These are phyloP conservation scores for Leguminivora glycinivorella DNA, from an alignment of 1,140 invertebrate genomes.

Conservation along the genomic window DNA sequence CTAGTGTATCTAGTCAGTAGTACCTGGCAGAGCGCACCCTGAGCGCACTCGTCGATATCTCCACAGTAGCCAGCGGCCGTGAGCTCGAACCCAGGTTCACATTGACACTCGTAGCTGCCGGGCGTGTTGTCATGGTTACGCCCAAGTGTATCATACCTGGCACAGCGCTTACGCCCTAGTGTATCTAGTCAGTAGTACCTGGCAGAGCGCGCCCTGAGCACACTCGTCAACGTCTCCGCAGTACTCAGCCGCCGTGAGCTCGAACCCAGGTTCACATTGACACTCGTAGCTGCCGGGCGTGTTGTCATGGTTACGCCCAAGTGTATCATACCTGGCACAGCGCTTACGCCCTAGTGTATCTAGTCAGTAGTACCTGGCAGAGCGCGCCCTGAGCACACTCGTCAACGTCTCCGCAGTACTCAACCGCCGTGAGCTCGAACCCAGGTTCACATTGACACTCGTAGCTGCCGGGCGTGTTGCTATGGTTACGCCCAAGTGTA, in stretches of 20 bases:
- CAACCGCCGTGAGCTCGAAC: constrained; percentile 85
- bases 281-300: constrained; percentile 88
- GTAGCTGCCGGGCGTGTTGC: constrained; percentile 85
- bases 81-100: constrained; percentile 86
- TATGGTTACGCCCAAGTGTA: no score
- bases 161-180: no score
- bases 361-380: no score
- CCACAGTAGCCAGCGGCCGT: constrained; percentile 88
- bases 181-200: no score
- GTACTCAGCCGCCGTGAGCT: constrained; percentile 85
- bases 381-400: constrained; percentile 91
- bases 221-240: constrained; percentile 92
- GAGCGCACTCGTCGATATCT: constrained; percentile 89
- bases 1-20: no score
- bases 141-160: no score
- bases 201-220: constrained; percentile 61
- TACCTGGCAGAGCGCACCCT: constrained; percentile 43
- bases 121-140: no score
- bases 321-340: no score
- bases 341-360: no score
- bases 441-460: constrained; percentile 89
- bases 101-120: constrained; percentile 89
- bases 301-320: no score
- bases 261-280: constrained; percentile 87
- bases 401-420: constrained; percentile 90